phyloP scores from a whole-genome alignment of 2,888 invertebrate genomes.

The Dasypogon diadema region DNA sequence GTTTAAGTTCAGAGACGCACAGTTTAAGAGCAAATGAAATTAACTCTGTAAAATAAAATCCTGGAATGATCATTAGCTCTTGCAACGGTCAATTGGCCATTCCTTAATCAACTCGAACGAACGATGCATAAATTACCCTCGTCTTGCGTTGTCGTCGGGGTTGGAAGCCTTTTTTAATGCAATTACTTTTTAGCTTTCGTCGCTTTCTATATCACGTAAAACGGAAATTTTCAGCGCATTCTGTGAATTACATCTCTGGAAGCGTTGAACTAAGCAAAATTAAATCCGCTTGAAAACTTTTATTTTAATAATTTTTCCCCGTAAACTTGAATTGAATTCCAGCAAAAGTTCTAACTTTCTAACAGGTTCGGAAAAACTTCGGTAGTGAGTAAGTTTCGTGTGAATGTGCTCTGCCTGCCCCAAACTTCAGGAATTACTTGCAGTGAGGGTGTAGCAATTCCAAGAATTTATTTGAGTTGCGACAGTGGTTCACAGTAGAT shows the following conservation, averaged over 20 bases:
- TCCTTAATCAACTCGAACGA: slow-evolving; percentile 34
- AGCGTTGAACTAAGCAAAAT: slow-evolving; percentile 23
- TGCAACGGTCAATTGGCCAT: slow-evolving; percentile 38
- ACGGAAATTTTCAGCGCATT: not conserved
- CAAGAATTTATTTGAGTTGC: not conserved
- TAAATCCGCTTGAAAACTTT: slow-evolving; percentile 27
- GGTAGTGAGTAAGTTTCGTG: too few relatives aligned
- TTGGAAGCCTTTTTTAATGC: slow-evolving; percentile 39
- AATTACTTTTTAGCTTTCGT: slow-evolving; percentile 8
- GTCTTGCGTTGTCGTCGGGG: not conserved
- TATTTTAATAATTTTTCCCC: slow-evolving; percentile 21
- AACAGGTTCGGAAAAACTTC: not conserved
- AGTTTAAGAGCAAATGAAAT: slow-evolving; percentile 30
- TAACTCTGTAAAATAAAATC: slow-evolving; percentile 24
- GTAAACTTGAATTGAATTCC: slow-evolving; percentile 8
- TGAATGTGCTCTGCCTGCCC: too few relatives aligned
- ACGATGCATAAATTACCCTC: slow-evolving; percentile 18
- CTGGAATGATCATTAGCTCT: slow-evolving; percentile 27
- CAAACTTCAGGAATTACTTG: too few relatives aligned
- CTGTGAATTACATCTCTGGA: slow-evolving; percentile 22
- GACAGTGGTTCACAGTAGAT: not conserved
- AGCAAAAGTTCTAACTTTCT: slow-evolving; percentile 19
- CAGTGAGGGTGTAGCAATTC: not conserved
- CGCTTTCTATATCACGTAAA: slow-evolving; percentile 1
- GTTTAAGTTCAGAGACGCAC: not conserved